Base-by-base conservation (phyloP, 2,888 invertebrate species). In the Eugnorisma glareosa region DNA sequence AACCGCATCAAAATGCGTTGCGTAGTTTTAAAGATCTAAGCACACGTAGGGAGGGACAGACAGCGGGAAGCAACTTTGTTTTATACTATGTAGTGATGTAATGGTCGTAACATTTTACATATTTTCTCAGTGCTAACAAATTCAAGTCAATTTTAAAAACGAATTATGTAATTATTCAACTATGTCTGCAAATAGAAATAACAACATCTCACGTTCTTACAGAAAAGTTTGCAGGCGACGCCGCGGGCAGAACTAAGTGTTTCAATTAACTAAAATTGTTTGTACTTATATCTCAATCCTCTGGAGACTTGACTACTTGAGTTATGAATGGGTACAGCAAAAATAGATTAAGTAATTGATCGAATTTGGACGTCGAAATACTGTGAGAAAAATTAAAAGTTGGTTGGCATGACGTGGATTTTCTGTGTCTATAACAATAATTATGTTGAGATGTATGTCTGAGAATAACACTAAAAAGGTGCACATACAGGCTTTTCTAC, bases 221-320 rank as follows among this genome's bases (percentile, higher is more conserved):
- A 57, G n/a, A 48, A 61, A 83, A 82, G 79, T 57, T 21, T 51
- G 48, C 67, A 63, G 51, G 63, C 63, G 61, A 74, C 18, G 67
- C 15, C 80, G 57, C 70, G 45, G 35, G 67, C 18, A 31, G 4
- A 59, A 54, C 48, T 67, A 70, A 79, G 57, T 74, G 80, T 63
- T 63, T 82, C 84, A 82, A 82, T 82, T 80, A 82, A 61, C 79
- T 75, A 40, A 75, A 82, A 82, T 79, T 74, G 84, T 80, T 83
- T 72, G 81, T 45, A n/a, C 68, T 67, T 61, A 54, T 35, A 84
- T 57, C 79, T 70, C 48, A 61, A 59, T 48, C 28, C 66, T 59
- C 59, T 31, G 7, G 67, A 68, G 79, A 48, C 45, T 77, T 28
- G 24, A n/a, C 35, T 71, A 48, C 45, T 57, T 81, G 15, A 69